phyloP scores from a whole-genome alignment of 1,140 invertebrate species.

The Oryctes rhinoceros region DNA sequence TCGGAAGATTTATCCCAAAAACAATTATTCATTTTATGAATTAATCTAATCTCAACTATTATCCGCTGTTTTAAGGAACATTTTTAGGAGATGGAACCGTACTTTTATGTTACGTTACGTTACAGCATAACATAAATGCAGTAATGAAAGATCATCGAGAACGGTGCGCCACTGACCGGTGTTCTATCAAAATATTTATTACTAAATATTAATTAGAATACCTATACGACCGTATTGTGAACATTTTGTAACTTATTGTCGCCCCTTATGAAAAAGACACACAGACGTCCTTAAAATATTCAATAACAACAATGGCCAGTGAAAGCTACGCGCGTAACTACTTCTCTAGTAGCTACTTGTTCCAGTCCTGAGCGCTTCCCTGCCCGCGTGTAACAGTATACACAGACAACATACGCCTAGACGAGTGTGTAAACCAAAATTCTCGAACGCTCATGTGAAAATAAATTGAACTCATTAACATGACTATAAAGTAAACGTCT shows the following conservation, averaged over 20 bases:
- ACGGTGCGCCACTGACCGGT: conserved; percentile 12
- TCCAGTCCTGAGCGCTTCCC: not conserved
- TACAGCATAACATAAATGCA: no score
- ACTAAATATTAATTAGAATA: conserved; percentile 17
- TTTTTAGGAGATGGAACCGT: no score
- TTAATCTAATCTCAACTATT: no score
- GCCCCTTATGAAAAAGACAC: conserved; percentile 13
- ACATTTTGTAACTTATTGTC: conserved; percentile 16
- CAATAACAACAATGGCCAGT: conserved; percentile 31
- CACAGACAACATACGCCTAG: not conserved
- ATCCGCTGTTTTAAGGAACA: no score
- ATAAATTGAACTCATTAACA: conserved; percentile 37
- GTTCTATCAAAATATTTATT: conserved; percentile 29
- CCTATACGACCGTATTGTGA: not conserved
- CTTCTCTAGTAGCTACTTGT: conserved; percentile 28
- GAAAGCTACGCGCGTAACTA: conserved; percentile 31
- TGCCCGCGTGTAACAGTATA: not conserved
- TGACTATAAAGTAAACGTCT: conserved; percentile 35
- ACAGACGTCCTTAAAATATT: conserved; percentile 31
- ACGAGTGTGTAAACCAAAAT: conserved; percentile 29
- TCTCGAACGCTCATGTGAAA: conserved; percentile 35
- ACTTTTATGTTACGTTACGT: no score
- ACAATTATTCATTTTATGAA: no score
- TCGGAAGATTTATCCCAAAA: no score
- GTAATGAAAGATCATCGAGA: not conserved